These are phyloP conservation scores for Phaethornis superciliosus DNA, from an alignment of 2,113 vertebrate species.

Conservation along the genomic window DNA sequence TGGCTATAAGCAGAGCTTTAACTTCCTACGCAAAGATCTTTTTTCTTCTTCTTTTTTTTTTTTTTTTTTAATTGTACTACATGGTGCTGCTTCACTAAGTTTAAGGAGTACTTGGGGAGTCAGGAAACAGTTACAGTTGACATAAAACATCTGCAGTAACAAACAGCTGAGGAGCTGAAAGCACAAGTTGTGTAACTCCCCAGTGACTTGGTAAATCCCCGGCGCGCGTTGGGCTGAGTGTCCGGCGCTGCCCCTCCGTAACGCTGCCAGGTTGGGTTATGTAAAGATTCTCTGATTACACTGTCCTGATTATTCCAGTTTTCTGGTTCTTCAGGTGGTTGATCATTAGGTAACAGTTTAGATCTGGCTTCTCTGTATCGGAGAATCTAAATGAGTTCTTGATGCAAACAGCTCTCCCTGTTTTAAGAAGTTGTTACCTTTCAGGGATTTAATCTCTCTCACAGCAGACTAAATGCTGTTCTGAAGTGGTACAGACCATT, in stretches of 20 bases:
- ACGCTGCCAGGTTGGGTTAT: background rate
- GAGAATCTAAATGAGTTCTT: background rate
- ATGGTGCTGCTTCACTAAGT: background rate
- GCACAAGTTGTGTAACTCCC: background rate
- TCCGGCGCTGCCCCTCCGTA: accelerated
- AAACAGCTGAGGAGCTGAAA: background rate
- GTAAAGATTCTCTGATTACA: background rate
- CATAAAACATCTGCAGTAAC: background rate
- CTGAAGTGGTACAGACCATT: accelerated
- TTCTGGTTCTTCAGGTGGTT: background rate
- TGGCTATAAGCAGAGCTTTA: background rate
- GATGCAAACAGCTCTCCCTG: background rate
- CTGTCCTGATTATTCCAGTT: background rate
- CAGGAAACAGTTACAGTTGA: background rate
- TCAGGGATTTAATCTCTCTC: background rate
- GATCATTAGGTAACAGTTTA: background rate
- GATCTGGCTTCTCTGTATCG: accelerated
- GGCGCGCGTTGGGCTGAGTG: background rate
- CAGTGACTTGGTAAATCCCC: background rate
- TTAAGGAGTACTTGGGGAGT: accelerated
- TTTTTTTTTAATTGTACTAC: background rate
- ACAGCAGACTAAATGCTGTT: background rate
- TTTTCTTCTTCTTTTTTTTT: no score
- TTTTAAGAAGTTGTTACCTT: background rate
- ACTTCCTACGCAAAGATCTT: background rate